phyloP scores from a whole-genome alignment of 2,888 invertebrate species.

The Idaea straminata region DNA sequence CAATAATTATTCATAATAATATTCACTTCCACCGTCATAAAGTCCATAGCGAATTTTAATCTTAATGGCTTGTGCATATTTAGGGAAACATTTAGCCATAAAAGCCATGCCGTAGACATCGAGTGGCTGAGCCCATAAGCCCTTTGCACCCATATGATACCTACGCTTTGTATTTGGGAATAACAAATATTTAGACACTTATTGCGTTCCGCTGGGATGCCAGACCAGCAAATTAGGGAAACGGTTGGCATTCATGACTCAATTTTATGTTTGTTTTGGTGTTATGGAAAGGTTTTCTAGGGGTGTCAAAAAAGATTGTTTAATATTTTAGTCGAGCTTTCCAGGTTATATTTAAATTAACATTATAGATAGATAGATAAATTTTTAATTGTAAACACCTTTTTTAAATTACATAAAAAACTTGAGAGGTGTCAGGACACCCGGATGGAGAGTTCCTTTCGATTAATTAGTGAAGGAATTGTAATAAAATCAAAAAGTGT shows the following conservation, averaged over 20 bases:
- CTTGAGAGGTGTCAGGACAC: too few relatives aligned
- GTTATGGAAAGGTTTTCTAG: neutral
- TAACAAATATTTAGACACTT: constrained; percentile 53
- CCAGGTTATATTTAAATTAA: too few relatives aligned
- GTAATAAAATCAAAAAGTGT: too few relatives aligned
- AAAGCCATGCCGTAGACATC: constrained; percentile 41
- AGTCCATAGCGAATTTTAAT: constrained; percentile 46
- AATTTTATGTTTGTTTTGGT: neutral
- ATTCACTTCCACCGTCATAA: constrained; percentile 27
- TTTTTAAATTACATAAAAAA: too few relatives aligned
- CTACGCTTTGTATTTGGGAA: constrained; percentile 32
- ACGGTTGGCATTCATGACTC: neutral
- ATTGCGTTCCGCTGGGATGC: constrained; percentile 14
- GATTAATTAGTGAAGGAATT: too few relatives aligned
- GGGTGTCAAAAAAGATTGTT: neutral
- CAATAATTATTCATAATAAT: constrained; percentile 11
- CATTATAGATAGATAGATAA: too few relatives aligned
- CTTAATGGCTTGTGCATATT: constrained; percentile 39
- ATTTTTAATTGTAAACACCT: too few relatives aligned
- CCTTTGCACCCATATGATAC: constrained; percentile 26
- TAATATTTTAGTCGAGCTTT: neutral
- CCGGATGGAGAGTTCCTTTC: too few relatives aligned
- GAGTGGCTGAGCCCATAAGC: constrained; percentile 42
- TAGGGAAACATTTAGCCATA: constrained; percentile 34
- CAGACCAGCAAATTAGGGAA: neutral